These are phyloP conservation scores for Gymnodraco acuticeps DNA, from an alignment of 2,797 vertebrate species.

Conservation along the genomic window DNA sequence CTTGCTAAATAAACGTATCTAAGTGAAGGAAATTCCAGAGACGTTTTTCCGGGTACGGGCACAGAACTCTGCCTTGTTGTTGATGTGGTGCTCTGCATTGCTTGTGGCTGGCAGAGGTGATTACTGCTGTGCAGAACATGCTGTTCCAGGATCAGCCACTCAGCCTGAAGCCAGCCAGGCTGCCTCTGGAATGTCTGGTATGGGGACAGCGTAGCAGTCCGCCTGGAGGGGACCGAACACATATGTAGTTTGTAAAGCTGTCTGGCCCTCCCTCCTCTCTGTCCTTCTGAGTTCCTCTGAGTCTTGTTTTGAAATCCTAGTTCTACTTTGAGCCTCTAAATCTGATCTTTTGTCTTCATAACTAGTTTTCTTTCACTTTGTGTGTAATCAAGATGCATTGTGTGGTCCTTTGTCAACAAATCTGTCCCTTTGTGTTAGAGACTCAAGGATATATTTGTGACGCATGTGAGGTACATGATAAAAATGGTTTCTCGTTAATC, in stretches of 20 bases:
- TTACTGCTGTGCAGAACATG: conserved; percentile 73
- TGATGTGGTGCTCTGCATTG: conserved; percentile 69
- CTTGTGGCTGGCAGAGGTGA: conserved; percentile 76
- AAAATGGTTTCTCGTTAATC: conserved; percentile 15
- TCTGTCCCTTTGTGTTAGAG: conserved; percentile 34
- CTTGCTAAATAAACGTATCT: conserved; percentile 31
- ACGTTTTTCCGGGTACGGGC: conserved; percentile 60
- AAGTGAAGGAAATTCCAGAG: conserved; percentile 71
- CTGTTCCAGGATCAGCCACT: conserved; percentile 81
- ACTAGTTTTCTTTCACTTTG: conserved; percentile 50
- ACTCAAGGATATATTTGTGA: conserved; percentile 9
- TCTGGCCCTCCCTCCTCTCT: conserved; percentile 21
- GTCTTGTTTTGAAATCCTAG: conserved; percentile 34
- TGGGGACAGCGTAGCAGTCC: conserved; percentile 72
- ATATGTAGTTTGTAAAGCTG: conserved; percentile 54
- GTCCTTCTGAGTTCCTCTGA: conserved; percentile 9
- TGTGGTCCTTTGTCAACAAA: conserved; percentile 45
- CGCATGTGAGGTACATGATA: background rate
- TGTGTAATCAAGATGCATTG: conserved; percentile 63
- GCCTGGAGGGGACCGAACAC: conserved; percentile 63
- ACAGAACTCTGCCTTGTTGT: conserved; percentile 74
- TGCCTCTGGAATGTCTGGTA: conserved; percentile 86
- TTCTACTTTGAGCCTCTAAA: conserved; percentile 44
- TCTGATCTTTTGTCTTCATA: conserved; percentile 41
- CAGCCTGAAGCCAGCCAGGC: conserved; percentile 75